These are phyloP conservation scores for Phrynocephalus forsythii DNA, from an alignment of 2,797 vertebrate genomes.

Conservation along the genomic window DNA sequence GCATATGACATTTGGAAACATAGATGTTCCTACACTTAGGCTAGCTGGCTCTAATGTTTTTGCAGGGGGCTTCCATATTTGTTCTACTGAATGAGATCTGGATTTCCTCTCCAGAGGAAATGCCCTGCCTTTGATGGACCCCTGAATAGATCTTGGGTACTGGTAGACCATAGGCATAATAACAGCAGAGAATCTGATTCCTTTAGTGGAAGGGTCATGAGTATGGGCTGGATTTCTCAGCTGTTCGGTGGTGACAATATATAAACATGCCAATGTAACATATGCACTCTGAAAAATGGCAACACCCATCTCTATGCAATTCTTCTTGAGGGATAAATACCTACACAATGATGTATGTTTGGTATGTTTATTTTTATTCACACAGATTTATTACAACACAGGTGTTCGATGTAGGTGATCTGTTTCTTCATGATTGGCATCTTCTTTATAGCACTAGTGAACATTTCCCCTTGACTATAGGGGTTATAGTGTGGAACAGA, in stretches of 20 bases:
- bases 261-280: neutral
- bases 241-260: neutral
- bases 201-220: neutral
- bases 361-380: neutral
- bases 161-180: neutral
- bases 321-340: neutral
- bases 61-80: neutral
- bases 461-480: too few relatives aligned
- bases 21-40: neutral
- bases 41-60: neutral
- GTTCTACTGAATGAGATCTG: too few relatives aligned
- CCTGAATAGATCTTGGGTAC: neutral
- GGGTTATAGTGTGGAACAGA: too few relatives aligned
- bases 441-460: neutral
- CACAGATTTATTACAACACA: neutral
- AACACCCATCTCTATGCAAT: neutral
- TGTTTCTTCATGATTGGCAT: neutral
- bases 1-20: neutral
- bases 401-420: neutral
- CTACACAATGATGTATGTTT: neutral
- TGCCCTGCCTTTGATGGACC: neutral
- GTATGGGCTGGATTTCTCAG: too few relatives aligned
- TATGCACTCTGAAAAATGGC: neutral
- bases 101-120: neutral
- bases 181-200: neutral